Evolutionary conservation across 2,888 invertebrate genomes (phyloP).

Genomic region (Pollenia angustigena): DNA sequence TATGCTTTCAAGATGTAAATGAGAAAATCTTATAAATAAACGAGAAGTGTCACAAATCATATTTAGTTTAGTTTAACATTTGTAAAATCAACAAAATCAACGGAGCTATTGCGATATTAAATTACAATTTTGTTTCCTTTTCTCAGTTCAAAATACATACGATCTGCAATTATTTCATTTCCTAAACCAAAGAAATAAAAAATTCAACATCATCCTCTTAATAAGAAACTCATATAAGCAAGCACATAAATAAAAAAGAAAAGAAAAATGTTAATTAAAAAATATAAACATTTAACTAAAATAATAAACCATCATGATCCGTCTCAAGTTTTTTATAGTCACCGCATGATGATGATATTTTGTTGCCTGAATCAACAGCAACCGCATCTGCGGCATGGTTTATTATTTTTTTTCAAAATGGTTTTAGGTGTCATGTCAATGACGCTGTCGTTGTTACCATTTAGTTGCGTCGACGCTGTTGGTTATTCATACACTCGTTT

Average conservation of each 20-base stretch:
- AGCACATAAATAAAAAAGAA: conserved; percentile 22
- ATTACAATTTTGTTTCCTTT: conserved; percentile 67
- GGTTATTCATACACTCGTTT: conserved; percentile 90
- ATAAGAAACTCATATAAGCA: conserved; percentile 49
- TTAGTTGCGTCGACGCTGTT: conserved; percentile 78
- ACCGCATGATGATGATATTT: conserved; percentile 24
- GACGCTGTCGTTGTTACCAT: conserved; percentile 57
- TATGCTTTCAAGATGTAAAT: conserved; percentile 37
- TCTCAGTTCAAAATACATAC: background rate
- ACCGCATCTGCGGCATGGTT: conserved; percentile 45
- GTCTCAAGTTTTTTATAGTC: conserved; percentile 29
- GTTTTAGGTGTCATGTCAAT: conserved; percentile 52
- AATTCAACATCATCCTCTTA: conserved; percentile 4
- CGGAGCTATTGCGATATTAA: conserved; percentile 38
- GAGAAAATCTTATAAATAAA: conserved; percentile 79
- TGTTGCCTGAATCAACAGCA: conserved; percentile 8
- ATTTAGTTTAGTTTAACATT: conserved; percentile 79
- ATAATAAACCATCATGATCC: conserved; percentile 29
- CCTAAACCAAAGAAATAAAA: conserved; percentile 15
- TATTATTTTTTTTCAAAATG: conserved; percentile 63
- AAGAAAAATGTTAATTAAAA: conserved; percentile 59
- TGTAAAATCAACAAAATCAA: conserved; percentile 33
- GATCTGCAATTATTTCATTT: conserved; percentile 35
- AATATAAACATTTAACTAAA: conserved; percentile 31
- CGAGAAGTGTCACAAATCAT: conserved; percentile 79